Evolutionary conservation across 2,888 invertebrate genomes (phyloP), one percentile per base, ranked within the genome.

Genomic region (Schizaphis graminum): DNA sequence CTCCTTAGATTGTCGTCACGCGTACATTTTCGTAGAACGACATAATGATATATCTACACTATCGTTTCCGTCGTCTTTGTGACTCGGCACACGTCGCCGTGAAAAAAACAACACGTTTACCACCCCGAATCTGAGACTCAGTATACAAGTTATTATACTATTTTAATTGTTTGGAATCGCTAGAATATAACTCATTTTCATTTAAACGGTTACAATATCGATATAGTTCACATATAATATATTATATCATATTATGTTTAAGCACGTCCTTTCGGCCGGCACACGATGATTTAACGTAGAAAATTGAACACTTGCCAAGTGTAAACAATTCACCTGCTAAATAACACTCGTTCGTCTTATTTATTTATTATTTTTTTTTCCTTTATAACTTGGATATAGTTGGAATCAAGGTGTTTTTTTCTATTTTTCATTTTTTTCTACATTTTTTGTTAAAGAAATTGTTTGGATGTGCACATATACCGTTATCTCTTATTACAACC

Each of bases 261-360:
- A 56, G 57, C 35, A 77, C 67, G 24, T 49, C 47, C 16, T 35
- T 26, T 16, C 35, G 35, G 49, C 28, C 8, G n/a, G 28, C 24
- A 7, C 13, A 13, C 67, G 35, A 47, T 35, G 49, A 49, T 90
- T n/a, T 49, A 49, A 47, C 61, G 61, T 61, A n/a, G n/a, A 77
- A 35, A 47, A 77, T 35, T 47, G 90, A 91, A 77, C 49, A 5
- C 44, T 57, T 44, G 89, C 57, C 89, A 61, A 89, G 89, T 89
- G 47, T 67, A 47, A 53, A 61, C 49, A 89, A 89, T 89, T 61
- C 89, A 61, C 57, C 61, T 57, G 89, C 28, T 89, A 44, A 57
- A 89, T 61, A 61, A 89, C 44, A 44, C 53, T n/a, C 35, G 53
- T 77, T 35, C 77, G 77, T 77, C 35, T 77, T 77, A 77, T 77